A percentile compares a stretch with the other conserved stretches of the same genome.
phyloP scores from a whole-genome alignment of 2,888 invertebrate species.

The Rhyacophila evoluta region DNA sequence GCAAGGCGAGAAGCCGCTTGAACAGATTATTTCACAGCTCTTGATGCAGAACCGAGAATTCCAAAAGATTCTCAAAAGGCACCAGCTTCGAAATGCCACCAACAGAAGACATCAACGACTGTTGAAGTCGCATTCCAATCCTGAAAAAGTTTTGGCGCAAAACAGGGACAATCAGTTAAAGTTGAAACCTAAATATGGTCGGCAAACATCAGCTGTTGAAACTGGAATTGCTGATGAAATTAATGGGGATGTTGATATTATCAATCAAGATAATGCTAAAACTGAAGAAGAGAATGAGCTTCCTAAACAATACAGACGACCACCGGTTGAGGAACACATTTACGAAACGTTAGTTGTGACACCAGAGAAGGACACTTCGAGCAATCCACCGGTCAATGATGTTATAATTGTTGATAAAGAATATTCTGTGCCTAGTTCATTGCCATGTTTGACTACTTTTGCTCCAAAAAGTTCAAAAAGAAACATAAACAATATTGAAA shows the following conservation, averaged over 20 bases:
- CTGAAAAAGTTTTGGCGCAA: conserved; percentile 66
- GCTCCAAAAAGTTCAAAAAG: conserved; percentile 33
- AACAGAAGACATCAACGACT: conserved; percentile 70
- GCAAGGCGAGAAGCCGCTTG: conserved; percentile 70
- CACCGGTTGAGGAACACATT: conserved; percentile 69
- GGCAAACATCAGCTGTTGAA: conserved; percentile 62
- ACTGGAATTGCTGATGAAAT: conserved; percentile 50
- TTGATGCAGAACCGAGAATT: conserved; percentile 87
- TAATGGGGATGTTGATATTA: not conserved
- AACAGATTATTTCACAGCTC: conserved; percentile 85
- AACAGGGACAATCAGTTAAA: conserved; percentile 61
- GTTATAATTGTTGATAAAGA: not conserved
- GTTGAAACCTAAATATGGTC: conserved; percentile 62
- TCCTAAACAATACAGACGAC: conserved; percentile 48
- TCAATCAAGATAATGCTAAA: conserved; percentile 30
- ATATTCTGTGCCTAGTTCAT: not conserved
- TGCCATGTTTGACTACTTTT: conserved; percentile 39
- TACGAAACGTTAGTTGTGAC: conserved; percentile 69
- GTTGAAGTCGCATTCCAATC: conserved; percentile 68
- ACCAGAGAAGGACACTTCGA: conserved; percentile 28
- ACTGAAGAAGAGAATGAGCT: conserved; percentile 56
- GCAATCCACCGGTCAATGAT: not conserved
- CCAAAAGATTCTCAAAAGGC: conserved; percentile 81
- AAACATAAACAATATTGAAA: not conserved
- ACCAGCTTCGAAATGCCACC: conserved; percentile 71